A percentile compares a stretch with the other conserved stretches of the same genome.
Evolutionary conservation across 2,113 vertebrate species (phyloP).

Genomic region (Phaethon lepturus): DNA sequence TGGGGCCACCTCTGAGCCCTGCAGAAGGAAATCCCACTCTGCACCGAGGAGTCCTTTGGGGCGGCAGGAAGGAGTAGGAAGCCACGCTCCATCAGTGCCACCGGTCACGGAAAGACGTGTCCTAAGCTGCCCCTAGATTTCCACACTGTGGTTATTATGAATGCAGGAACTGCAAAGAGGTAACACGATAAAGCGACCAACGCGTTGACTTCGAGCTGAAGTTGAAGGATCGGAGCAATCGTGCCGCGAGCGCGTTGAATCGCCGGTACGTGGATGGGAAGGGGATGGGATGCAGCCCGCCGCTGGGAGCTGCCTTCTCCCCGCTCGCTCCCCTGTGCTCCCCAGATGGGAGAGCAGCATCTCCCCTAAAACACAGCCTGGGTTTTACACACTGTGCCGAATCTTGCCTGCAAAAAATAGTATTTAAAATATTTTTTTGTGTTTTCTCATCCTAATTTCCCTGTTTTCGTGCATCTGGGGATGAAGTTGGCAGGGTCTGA

Average conservation of each 20-base stretch:
- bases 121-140: neutral
- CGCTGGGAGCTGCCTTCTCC: neutral
- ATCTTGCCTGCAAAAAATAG: neutral
- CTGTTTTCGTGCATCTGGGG: neutral
- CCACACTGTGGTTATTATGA: neutral
- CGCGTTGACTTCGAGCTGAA: neutral
- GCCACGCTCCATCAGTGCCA: neutral
- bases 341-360: neutral
- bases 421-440: neutral
- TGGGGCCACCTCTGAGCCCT: neutral
- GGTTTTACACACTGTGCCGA: neutral
- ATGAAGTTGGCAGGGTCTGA: neutral
- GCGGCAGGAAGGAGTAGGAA: neutral
- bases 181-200: neutral
- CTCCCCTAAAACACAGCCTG: neutral
- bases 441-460: neutral
- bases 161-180: neutral
- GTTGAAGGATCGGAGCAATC: neutral
- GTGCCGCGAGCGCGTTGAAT: accelerated
- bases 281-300: neutral
- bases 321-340: neutral
- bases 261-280: accelerated
- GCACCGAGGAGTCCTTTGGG: neutral
- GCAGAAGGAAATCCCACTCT: neutral
- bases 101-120: neutral